Base-by-base conservation (phyloP, 1,140 invertebrate genomes). In the Theocolax elegans region DNA sequence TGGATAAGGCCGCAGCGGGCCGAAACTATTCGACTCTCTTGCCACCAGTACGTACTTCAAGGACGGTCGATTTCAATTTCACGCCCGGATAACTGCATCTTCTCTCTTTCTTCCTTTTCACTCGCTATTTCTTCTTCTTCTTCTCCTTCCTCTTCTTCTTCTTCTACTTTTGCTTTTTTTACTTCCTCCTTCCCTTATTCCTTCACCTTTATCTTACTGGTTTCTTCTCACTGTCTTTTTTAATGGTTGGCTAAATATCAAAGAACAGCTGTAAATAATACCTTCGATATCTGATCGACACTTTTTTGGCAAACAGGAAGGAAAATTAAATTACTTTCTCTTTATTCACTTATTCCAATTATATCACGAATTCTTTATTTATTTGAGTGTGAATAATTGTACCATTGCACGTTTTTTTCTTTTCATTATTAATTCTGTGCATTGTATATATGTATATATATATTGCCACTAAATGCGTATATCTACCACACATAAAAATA, bases 51-150 rank as follows among this genome's bases (percentile, higher is more conserved):
- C 51, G 58, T 75, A 73, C 63, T 54, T 75, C 63, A 49, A 56
- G 51, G 13, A 58, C 40, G 53, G 48, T 64, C 68, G 68, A 72
- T 72, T 62, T 72, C 58, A 65, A 65, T 71, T 53, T 71, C 46
- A 60, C 46, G 63, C 48, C 44, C 19, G 65, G 68, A 75, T 60
- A 72, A 60, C 46, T 67, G 48, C 31, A 49, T 60, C 21, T 54
- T 56, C 25, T 29, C 19, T 38, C 58, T 48, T 10, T 42, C 56
- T 19, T 17, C 23, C 58, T 15, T 17, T n/a, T 31, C 29, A 31
- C 51, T 31, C 29, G 17, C 2, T 54, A 15, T 35, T 29, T 35
- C 29, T 23, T 17, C 35, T 29, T 27, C 23, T 27, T 17, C 21
- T 23, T 51, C 9, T 27, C 10, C 17, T 60, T 40, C 12, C 42